Conservation (phyloP, 1,140 invertebrate genomes). For the Drosophila subobscura region DNA sequence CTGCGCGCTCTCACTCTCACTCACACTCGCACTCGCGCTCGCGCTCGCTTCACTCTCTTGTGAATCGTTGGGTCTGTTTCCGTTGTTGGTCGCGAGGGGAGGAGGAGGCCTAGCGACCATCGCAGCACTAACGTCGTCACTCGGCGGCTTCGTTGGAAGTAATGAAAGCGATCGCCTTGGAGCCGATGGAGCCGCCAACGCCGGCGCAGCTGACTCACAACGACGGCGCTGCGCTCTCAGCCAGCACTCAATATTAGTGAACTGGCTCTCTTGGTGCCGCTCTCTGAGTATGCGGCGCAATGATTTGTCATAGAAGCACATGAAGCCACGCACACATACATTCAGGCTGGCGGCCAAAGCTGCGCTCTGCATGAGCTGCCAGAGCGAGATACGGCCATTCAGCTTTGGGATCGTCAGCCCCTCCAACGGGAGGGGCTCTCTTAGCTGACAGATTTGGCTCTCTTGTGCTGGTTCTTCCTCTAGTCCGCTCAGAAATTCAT, state of each 20-base stretch:
- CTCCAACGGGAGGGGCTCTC: not conserved
- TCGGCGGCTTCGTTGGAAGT: constrained; percentile 51
- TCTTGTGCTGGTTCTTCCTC: not conserved
- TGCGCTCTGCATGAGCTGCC: constrained; percentile 49
- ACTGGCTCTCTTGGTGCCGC: constrained; percentile 1
- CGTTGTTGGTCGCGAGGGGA: constrained; percentile 3
- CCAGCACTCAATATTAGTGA: constrained; percentile 5
- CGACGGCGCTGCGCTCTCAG: constrained; percentile 1
- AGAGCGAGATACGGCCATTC: constrained; percentile 26
- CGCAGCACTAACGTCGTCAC: constrained; percentile 59
- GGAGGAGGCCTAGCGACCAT: constrained; percentile 3
- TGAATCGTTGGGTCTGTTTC: constrained; percentile 2
- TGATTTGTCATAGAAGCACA: constrained; percentile 60
- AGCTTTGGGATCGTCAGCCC: not conserved
- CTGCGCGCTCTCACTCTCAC: constrained; percentile 25
- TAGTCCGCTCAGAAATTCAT: constrained; percentile 61
- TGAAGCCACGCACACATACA: constrained; percentile 56
- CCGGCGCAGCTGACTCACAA: constrained; percentile 55
- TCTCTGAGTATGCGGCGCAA: constrained; percentile 45
- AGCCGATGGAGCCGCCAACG: constrained; percentile 16
- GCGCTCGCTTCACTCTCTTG: constrained; percentile 16
- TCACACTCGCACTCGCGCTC: constrained; percentile 2
- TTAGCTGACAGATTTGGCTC: not conserved
- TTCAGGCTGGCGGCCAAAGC: constrained; percentile 54
- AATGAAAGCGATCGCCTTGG: constrained; percentile 39